Conservation (phyloP, 1,140 invertebrate species). For the Achroia grisella region DNA sequence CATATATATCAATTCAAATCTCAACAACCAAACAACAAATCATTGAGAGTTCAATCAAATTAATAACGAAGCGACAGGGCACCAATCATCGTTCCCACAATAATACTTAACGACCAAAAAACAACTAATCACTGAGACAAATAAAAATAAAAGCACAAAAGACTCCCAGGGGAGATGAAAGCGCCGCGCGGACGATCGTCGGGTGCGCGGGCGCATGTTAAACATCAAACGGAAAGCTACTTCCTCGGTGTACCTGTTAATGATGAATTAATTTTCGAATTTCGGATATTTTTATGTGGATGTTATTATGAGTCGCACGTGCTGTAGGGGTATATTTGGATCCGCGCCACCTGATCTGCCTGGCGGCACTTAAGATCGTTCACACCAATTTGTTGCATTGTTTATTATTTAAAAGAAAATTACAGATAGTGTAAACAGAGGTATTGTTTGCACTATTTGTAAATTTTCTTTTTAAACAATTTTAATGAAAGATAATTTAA, state of each 20-base stretch:
- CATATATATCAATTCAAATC: too few species aligned
- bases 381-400: too few species aligned
- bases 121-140: slow-evolving; percentile 39
- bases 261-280: slow-evolving; percentile 3
- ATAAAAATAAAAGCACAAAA: slow-evolving; percentile 33
- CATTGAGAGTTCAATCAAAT: slow-evolving; percentile 34
- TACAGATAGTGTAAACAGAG: too few species aligned
- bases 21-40: slow-evolving; percentile 28
- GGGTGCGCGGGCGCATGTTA: slow-evolving; percentile 32
- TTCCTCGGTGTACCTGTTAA: neutral
- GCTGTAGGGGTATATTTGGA: too few species aligned
- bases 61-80: slow-evolving; percentile 37
- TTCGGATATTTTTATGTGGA: neutral
- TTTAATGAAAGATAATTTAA: too few species aligned
- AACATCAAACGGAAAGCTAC: slow-evolving; percentile 8
- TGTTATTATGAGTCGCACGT: too few species aligned
- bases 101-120: slow-evolving; percentile 33
- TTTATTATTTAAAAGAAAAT: too few species aligned
- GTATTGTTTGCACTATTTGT: too few species aligned
- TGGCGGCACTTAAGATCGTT: too few species aligned
- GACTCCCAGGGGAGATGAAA: slow-evolving; percentile 56
- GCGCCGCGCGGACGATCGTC: slow-evolving; percentile 14
- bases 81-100: slow-evolving; percentile 47
- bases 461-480: too few species aligned
- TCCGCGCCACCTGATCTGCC: too few species aligned